These are phyloP conservation scores for Caenorhabditis wallacei DNA, from an alignment of 2,888 invertebrate species.

Conservation along the genomic window DNA sequence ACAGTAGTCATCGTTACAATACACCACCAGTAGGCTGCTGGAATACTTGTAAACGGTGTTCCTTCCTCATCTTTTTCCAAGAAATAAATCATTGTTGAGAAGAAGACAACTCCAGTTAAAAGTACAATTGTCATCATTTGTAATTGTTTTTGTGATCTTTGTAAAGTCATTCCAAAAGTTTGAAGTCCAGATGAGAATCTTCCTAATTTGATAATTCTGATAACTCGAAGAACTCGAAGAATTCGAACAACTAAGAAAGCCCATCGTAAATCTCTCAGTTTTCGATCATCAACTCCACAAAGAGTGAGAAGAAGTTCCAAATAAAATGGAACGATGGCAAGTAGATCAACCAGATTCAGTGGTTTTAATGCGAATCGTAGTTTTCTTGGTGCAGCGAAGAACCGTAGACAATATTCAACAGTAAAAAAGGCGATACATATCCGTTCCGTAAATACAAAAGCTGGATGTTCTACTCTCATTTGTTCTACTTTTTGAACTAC, in stretches of 20 bases:
- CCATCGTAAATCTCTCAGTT: constrained; percentile 81
- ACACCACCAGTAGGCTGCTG: constrained; percentile 83
- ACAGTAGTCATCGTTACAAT: constrained; percentile 83
- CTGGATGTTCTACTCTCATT: constrained; percentile 82
- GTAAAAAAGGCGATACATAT: constrained; percentile 83
- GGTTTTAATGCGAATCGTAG: constrained; percentile 81
- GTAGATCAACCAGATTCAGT: constrained; percentile 79
- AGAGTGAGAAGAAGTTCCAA: constrained; percentile 81
- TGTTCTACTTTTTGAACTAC: constrained; percentile 80
- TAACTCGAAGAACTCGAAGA: constrained; percentile 80
- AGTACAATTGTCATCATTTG: constrained; percentile 83
- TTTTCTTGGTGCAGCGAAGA: constrained; percentile 81
- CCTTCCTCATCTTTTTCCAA: constrained; percentile 82
- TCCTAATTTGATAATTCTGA: constrained; percentile 82
- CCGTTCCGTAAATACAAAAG: constrained; percentile 83
- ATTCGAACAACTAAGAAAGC: constrained; percentile 83
- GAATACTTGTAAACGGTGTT: constrained; percentile 82
- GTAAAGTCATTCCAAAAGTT: constrained; percentile 83
- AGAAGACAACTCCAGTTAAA: constrained; percentile 83
- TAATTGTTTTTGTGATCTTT: constrained; percentile 82
- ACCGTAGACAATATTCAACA: constrained; percentile 79
- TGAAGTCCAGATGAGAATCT: constrained; percentile 81
- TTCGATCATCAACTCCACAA: constrained; percentile 82
- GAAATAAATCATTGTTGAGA: constrained; percentile 83
- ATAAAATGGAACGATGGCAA: constrained; percentile 83